Conservation (phyloP, 2,797 vertebrate genomes). For the Astyanax mexicanus region DNA sequence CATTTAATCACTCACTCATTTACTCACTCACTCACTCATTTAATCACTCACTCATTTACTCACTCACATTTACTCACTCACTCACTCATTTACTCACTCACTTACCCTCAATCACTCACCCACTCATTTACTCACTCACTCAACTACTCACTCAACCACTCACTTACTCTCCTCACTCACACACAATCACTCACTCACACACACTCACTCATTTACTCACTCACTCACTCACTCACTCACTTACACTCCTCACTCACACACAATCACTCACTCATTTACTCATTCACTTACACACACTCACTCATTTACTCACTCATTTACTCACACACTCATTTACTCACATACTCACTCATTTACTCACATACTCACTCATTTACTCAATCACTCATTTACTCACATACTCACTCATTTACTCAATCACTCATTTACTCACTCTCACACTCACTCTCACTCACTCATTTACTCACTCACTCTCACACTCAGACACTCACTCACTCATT, state of each 20-base stretch:
- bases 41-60: not conserved
- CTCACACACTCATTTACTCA: not conserved
- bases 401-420: not conserved
- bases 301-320: not conserved
- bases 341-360: not conserved
- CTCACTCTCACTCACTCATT: not conserved
- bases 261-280: too few species aligned
- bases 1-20: conserved; percentile 3
- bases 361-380: too few species aligned
- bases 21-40: not conserved
- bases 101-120: not conserved
- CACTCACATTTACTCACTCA: not conserved
- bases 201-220: not conserved
- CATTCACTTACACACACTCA: not conserved
- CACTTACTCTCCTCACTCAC: not conserved
- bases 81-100: not conserved
- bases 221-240: not conserved
- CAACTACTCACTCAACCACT: not conserved
- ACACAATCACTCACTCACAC: not conserved
- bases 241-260: too few species aligned
- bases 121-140: not conserved
- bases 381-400: not conserved
- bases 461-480: not conserved
- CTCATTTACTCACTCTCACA: not conserved
- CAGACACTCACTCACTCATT: not conserved